These are phyloP conservation scores for Panagrolaimus sp. DNA, from an alignment of 1,140 invertebrate species.

Conservation along the genomic window DNA sequence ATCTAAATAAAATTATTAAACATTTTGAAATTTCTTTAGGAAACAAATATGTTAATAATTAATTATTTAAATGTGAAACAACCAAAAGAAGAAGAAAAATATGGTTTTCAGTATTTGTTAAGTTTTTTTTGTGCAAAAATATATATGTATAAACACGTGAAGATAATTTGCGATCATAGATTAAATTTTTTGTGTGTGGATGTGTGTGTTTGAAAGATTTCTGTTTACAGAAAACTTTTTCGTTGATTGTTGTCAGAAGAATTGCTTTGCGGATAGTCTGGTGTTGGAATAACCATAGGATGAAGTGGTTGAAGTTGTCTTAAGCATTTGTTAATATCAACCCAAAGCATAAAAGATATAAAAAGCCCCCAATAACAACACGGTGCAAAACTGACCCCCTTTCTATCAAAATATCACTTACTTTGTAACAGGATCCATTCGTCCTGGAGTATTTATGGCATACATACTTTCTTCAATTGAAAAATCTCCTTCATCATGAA, in stretches of 20 bases:
- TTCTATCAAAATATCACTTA: conserved; percentile 26
- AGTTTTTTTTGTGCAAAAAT: background rate
- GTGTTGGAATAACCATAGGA: conserved; percentile 34
- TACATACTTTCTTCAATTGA: conserved; percentile 57
- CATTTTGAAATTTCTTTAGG: background rate
- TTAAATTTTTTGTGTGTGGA: conserved; percentile 5
- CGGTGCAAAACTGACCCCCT: conserved; percentile 21
- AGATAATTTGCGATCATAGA: background rate
- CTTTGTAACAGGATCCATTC: conserved; percentile 47
- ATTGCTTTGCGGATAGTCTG: conserved; percentile 28
- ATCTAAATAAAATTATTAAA: conserved; percentile 10
- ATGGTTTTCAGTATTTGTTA: background rate
- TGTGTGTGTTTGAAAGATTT: background rate
- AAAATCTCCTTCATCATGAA: conserved; percentile 49
- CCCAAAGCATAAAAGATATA: conserved; percentile 21
- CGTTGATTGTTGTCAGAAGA: conserved; percentile 13
- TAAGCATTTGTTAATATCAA: no score
- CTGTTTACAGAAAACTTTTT: conserved; percentile 23
- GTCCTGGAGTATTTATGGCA: conserved; percentile 40
- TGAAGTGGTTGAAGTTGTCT: conserved; percentile 20
- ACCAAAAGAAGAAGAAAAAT: background rate
- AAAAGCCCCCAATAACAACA: conserved; percentile 18
- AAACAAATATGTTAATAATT: conserved; percentile 8
- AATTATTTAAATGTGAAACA: conserved; percentile 5
- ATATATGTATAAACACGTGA: background rate